Conservation (phyloP, 1,140 invertebrate species). For the Trichomalopsis sarcophagae region DNA sequence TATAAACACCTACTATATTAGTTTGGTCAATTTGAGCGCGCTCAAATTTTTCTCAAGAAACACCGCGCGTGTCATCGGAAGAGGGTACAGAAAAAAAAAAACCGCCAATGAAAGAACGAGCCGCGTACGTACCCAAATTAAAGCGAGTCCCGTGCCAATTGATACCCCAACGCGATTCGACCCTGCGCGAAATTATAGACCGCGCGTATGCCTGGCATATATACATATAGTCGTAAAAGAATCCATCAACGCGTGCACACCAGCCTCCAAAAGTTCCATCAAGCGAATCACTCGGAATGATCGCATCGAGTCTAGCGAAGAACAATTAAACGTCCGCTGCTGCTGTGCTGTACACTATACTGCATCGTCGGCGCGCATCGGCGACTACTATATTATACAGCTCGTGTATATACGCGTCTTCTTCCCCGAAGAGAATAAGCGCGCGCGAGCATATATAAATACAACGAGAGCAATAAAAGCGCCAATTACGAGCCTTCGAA, state of each 20-base stretch:
- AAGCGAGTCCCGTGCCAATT: neutral
- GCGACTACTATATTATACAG: neutral
- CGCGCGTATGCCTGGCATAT: neutral
- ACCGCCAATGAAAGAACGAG: neutral
- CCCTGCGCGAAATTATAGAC: neutral
- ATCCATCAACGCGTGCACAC: neutral
- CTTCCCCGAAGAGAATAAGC: neutral
- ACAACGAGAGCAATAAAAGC: slow-evolving; percentile 4
- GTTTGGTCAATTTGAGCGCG: too few species aligned
- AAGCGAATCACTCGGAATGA: neutral
- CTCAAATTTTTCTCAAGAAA: too few species aligned
- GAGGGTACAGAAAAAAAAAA: neutral
- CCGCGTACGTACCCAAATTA: neutral
- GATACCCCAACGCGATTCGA: neutral
- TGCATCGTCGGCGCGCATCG: too few species aligned
- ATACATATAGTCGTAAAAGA: neutral
- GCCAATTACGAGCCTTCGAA: slow-evolving; percentile 9
- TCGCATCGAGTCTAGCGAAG: neutral
- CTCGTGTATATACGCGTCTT: neutral
- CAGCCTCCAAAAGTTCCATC: neutral
- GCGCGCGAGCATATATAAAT: neutral
- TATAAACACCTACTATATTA: too few species aligned
- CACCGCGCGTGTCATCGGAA: too few species aligned
- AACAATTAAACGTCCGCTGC: neutral
- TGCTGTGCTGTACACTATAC: too few species aligned